phyloP scores from a whole-genome alignment of 1,140 invertebrate genomes.

The Chironomus tepperi region DNA sequence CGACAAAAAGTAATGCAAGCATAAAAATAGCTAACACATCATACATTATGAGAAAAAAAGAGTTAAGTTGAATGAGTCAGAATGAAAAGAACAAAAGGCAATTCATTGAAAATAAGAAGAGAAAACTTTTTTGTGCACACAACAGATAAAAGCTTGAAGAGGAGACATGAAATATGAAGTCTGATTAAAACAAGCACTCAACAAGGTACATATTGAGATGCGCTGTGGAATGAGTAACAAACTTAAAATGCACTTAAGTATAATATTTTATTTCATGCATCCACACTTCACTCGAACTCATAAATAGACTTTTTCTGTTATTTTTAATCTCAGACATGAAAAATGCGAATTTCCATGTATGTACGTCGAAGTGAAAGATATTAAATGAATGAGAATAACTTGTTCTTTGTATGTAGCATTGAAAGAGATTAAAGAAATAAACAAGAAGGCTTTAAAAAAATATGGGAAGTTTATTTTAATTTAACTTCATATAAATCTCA shows the following conservation, averaged over 20 bases:
- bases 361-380: background rate
- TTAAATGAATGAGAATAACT: background rate
- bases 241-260: background rate
- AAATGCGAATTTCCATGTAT: constrained; percentile 8
- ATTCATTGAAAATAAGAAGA: too few relatives aligned
- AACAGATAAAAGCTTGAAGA: too few relatives aligned
- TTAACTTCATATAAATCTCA: background rate
- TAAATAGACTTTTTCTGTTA: background rate
- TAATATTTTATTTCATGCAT: constrained; percentile 14
- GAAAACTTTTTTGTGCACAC: too few relatives aligned
- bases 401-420: background rate
- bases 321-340: constrained; percentile 1
- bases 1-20: too few relatives aligned
- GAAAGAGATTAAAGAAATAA: background rate
- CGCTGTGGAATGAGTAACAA: background rate
- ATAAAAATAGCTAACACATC: too few relatives aligned
- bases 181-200: too few relatives aligned
- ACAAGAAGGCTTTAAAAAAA: background rate
- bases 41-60: too few relatives aligned
- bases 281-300: background rate
- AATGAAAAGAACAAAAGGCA: too few relatives aligned
- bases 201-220: too few relatives aligned
- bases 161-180: too few relatives aligned
- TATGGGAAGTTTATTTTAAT: constrained; percentile 7
- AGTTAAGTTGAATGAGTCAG: too few relatives aligned